Evolutionary conservation across 1,140 invertebrate genomes (phyloP).

Genomic region (Aleiodes sp.): DNA sequence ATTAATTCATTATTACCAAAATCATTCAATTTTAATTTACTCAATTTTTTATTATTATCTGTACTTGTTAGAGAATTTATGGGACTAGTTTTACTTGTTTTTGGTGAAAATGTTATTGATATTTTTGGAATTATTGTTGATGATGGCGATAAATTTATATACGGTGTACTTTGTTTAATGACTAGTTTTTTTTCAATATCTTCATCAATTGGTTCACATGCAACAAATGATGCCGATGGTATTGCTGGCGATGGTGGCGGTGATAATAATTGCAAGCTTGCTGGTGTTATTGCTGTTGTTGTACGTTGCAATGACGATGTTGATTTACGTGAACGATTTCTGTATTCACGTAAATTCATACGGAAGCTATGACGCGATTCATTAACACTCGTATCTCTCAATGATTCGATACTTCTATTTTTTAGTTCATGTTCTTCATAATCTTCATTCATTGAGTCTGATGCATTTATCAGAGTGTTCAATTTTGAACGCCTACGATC

Average conservation of each 20-base stretch:
- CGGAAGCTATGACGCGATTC: slow-evolving; percentile 23
- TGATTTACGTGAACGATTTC: slow-evolving; percentile 23
- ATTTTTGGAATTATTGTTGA: background rate
- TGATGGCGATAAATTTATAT: background rate
- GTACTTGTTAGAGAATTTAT: slow-evolving; percentile 24
- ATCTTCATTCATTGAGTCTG: too few species aligned
- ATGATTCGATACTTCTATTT: background rate
- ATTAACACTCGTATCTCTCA: background rate
- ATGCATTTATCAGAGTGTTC: slow-evolving; percentile 29
- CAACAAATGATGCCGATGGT: slow-evolving; percentile 41
- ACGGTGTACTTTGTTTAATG: slow-evolving; percentile 19
- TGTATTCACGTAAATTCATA: slow-evolving; percentile 5
- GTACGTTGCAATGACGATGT: too few species aligned
- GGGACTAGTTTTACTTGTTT: slow-evolving; percentile 40
- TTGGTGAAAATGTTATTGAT: slow-evolving; percentile 42
- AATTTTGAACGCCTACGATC: slow-evolving; percentile 38
- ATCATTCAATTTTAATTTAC: slow-evolving; percentile 43
- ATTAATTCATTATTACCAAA: slow-evolving; percentile 39
- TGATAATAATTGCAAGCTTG: slow-evolving; percentile 35
- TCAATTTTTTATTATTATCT: slow-evolving; percentile 40
- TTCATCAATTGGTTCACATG: slow-evolving; percentile 43
- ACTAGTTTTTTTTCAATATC: slow-evolving; percentile 48
- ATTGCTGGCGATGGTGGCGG: slow-evolving; percentile 51
- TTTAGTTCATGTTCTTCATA: too few species aligned
- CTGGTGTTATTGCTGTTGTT: slow-evolving; percentile 42